Evolutionary conservation across 1,140 invertebrate species (phyloP), one percentile per base, ranked within the genome.

Genomic region (Bombyx mori): DNA sequence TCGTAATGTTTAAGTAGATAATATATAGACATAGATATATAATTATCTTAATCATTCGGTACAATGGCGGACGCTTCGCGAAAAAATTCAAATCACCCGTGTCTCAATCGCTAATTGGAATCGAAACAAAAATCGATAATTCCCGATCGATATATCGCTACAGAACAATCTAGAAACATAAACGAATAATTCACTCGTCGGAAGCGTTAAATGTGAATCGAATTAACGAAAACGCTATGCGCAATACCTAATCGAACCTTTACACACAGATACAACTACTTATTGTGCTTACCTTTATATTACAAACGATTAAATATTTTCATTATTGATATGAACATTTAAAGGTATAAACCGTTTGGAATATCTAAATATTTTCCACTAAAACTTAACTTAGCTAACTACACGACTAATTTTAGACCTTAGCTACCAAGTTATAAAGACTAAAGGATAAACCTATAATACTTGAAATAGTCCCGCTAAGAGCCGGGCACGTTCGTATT

Each of bases 281-380:
- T 86, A 86, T 86, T 86, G 82, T 86, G 80, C 80, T 73, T 82
- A 84, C 69, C 63, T 76, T 76, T 72, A 71, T 74, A 69, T 73
- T 81, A 86, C 79, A 85, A 73, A 70, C 75, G 77, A 83, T 82
- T 82, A 83, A 79, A 83, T 77, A 83, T 62, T 66, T 79, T 82
- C 81, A 79, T 82, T 82, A 82, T 82, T 86, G 83, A 86, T 86
- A 86, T 86, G 83, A 75, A 82, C 83, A 81, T 84, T 86, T 80
- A 75, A 82, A 82, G 81, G 81, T 82, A 72, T 57, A 67, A 66
- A 71, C 73, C 72, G 68, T 72, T 75, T 35, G 26, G 73, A 75
- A 62, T 71, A 67, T 56, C 62, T 70, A 60, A 66, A 65, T 69
- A 35, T 35, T 35, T 35, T 35, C 26, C 26, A 35, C 26, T 35